Evolutionary conservation across 2,113 vertebrate species (phyloP).

Genomic region (Nettapus auritus): DNA sequence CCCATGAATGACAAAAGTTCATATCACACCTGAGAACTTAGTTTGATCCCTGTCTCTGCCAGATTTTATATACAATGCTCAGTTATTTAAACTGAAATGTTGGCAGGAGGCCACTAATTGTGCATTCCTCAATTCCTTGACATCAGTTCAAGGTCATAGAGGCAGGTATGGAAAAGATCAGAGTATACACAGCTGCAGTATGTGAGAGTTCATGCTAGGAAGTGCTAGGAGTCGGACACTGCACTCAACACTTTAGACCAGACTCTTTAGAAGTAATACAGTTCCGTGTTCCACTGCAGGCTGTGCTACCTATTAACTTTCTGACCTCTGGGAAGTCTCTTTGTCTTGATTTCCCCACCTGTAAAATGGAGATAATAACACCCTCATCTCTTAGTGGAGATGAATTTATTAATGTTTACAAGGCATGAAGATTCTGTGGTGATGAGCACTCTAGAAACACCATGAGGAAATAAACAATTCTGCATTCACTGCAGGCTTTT

Average conservation of each 20-base stretch:
- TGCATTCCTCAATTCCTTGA: slow-evolving; percentile 12
- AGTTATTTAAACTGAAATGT: slow-evolving; percentile 3
- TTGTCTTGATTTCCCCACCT: slow-evolving; percentile 70
- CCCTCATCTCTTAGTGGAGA: slow-evolving; percentile 64
- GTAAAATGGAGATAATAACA: slow-evolving; percentile 68
- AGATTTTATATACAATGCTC: background rate
- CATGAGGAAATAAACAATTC: slow-evolving; percentile 70
- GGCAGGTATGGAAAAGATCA: background rate
- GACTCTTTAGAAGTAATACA: slow-evolving; percentile 10
- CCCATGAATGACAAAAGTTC: background rate
- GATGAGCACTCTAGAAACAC: slow-evolving; percentile 71
- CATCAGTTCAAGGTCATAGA: background rate
- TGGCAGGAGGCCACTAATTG: background rate
- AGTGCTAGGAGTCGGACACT: background rate
- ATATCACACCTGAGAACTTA: background rate
- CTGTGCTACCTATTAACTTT: slow-evolving; percentile 55
- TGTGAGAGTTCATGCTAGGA: background rate
- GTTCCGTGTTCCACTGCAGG: slow-evolving; percentile 31
- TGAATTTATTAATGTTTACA: slow-evolving; percentile 74
- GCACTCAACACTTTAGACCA: background rate
- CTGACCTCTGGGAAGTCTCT: slow-evolving; percentile 65
- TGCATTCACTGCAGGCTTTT: slow-evolving; percentile 69
- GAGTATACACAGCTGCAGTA: background rate
- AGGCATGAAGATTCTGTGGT: slow-evolving; percentile 70
- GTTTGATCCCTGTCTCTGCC: background rate